Conservation (phyloP, 2,888 invertebrate genomes). For the Neuroscelio doddi region DNA sequence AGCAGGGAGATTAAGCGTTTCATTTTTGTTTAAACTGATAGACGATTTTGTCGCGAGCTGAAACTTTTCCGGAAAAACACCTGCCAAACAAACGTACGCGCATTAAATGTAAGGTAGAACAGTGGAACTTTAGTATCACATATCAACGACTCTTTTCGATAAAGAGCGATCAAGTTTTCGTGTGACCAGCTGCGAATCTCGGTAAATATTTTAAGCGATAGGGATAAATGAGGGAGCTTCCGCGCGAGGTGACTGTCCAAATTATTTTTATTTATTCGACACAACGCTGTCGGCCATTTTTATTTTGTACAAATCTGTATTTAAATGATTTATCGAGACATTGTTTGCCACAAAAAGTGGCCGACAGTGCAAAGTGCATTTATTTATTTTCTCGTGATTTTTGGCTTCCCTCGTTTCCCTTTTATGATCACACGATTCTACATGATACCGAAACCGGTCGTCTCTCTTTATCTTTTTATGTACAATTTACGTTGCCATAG, state of each 20-base stretch:
- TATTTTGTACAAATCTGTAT: conserved; percentile 34
- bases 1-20: conserved; percentile 11
- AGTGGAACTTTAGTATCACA: conserved; percentile 64
- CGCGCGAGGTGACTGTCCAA: conserved; percentile 17
- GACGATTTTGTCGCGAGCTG: conserved; percentile 6
- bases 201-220: conserved; percentile 24
- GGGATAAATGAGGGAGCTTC: conserved; percentile 23
- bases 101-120: conserved; percentile 59
- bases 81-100: conserved; percentile 62
- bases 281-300: conserved; percentile 27
- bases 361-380: conserved; percentile 8
- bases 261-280: conserved; percentile 13
- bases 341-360: too few species aligned
- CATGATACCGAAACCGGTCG: conserved; percentile 45
- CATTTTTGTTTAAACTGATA: conserved; percentile 12
- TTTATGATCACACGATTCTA: conserved; percentile 34
- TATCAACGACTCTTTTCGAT: conserved; percentile 57
- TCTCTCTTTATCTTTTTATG: conserved; percentile 46
- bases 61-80: conserved; percentile 14
- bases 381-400: conserved; percentile 1
- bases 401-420: conserved; percentile 29
- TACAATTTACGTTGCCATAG: conserved; percentile 62
- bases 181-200: conserved; percentile 41
- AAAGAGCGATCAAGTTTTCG: conserved; percentile 46
- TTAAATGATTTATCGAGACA: conserved; percentile 11